phyloP scores from a whole-genome alignment of 2,113 vertebrate genomes.

The Entosphenus tridentatus region DNA sequence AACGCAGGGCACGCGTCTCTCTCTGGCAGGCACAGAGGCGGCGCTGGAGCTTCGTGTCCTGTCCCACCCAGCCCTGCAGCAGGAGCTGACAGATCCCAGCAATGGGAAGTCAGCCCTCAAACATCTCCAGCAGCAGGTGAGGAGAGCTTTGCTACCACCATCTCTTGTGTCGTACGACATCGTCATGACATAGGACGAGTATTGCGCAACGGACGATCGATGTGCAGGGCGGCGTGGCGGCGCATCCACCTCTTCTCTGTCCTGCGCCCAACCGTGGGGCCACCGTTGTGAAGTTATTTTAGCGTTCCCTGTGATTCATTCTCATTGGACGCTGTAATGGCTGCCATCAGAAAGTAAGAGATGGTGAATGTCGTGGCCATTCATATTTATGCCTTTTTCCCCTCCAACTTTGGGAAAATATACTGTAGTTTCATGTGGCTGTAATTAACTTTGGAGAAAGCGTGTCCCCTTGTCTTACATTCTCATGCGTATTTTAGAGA shows the following conservation, averaged over 20 bases:
- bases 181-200: neutral
- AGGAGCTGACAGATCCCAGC: constrained; percentile 48
- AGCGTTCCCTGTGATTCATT: no score
- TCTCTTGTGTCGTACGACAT: neutral
- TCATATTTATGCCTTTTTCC: no score
- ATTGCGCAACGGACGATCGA: neutral
- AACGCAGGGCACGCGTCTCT: no score
- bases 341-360: no score
- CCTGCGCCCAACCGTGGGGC: neutral
- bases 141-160: neutral
- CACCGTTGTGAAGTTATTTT: neutral
- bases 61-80: constrained; percentile 38
- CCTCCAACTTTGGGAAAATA: no score
- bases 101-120: constrained; percentile 68
- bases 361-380: no score
- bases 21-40: no score
- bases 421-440: no score
- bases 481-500: no score
- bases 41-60: constrained; percentile 10
- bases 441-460: no score
- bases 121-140: constrained; percentile 82
- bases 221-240: neutral
- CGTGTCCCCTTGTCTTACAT: no score
- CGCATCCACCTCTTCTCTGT: neutral
- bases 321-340: no score